phyloP scores from a whole-genome alignment of 2,888 invertebrate genomes.

The Hyppa rectilinea region DNA sequence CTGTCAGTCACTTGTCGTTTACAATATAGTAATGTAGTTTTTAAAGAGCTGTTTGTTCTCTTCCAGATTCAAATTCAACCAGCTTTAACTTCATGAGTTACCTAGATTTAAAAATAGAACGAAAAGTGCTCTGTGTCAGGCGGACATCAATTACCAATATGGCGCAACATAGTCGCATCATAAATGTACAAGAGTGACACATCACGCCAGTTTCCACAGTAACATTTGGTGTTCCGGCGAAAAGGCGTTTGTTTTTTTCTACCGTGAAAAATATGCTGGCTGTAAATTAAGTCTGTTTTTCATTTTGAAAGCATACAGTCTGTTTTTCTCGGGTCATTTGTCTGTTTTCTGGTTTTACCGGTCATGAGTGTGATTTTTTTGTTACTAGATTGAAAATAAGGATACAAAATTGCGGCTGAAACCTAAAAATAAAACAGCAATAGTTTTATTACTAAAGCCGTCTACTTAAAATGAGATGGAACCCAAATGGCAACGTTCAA shows the following conservation, averaged over 20 bases:
- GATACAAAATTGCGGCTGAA: not conserved
- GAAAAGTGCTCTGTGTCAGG: not conserved
- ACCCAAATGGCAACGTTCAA: slow-evolving; percentile 2
- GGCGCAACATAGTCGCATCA: slow-evolving; percentile 21
- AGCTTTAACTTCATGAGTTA: not conserved
- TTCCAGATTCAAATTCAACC: not conserved
- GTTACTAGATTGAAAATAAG: not conserved
- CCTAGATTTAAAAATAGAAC: slow-evolving; percentile 20
- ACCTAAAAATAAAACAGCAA: not conserved
- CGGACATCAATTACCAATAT: slow-evolving; percentile 27
- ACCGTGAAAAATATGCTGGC: slow-evolving; percentile 20
- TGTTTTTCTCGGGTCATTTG: slow-evolving; percentile 40
- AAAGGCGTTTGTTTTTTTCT: not conserved
- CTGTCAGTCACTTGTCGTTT: not conserved
- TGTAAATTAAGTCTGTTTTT: slow-evolving; percentile 27
- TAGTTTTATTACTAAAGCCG: not conserved
- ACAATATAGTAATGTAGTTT: not conserved
- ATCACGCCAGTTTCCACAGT: slow-evolving; percentile 20
- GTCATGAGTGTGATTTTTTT: slow-evolving; percentile 23
- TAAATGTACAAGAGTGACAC: slow-evolving; percentile 14
- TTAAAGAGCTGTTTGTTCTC: not conserved
- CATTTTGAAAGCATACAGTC: slow-evolving; percentile 27
- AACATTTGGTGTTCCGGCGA: slow-evolving; percentile 21
- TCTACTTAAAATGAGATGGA: slow-evolving; percentile 5
- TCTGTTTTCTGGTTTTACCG: slow-evolving; percentile 30